phyloP scores from a whole-genome alignment of 2,113 vertebrate species.

The Gila orcuttii region DNA sequence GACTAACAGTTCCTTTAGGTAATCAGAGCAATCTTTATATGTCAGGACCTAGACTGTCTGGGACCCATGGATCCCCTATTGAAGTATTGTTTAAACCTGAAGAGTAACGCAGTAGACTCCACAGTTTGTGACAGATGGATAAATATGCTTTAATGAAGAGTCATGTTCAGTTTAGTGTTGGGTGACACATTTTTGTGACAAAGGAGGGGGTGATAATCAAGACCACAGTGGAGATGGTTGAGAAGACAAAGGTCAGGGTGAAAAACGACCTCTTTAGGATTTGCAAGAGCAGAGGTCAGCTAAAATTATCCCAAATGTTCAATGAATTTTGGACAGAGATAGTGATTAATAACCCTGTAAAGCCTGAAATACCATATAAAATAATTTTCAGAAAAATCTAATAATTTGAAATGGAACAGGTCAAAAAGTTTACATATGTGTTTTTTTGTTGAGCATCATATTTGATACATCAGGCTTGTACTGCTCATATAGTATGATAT shows the following conservation, averaged over 20 bases:
- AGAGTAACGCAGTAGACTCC: neutral
- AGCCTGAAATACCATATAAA: neutral
- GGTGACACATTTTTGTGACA: neutral
- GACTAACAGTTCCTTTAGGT: slow-evolving; percentile 5
- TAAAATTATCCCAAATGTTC: neutral
- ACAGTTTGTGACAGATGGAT: slow-evolving; percentile 3
- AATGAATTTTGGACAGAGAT: slow-evolving; percentile 7
- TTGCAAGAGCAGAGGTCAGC: slow-evolving; percentile 15
- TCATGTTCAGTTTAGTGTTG: slow-evolving; percentile 16
- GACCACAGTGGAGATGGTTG: neutral
- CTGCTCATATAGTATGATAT: neutral
- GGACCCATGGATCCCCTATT: neutral
- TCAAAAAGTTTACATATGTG: no score
- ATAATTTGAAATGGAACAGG: no score
- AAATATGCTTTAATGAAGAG: slow-evolving; percentile 18
- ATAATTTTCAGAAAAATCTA: neutral
- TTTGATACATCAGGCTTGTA: neutral
- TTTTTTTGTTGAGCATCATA: neutral
- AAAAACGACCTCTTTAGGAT: neutral
- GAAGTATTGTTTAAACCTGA: slow-evolving; percentile 1
- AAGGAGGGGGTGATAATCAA: neutral
- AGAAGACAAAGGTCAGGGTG: slow-evolving; percentile 8
- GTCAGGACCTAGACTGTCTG: slow-evolving; percentile 16
- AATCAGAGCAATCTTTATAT: slow-evolving; percentile 35
- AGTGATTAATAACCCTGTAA: neutral